Base-by-base conservation (phyloP, 2,888 invertebrate species). In the Sminthurides aquaticus region DNA sequence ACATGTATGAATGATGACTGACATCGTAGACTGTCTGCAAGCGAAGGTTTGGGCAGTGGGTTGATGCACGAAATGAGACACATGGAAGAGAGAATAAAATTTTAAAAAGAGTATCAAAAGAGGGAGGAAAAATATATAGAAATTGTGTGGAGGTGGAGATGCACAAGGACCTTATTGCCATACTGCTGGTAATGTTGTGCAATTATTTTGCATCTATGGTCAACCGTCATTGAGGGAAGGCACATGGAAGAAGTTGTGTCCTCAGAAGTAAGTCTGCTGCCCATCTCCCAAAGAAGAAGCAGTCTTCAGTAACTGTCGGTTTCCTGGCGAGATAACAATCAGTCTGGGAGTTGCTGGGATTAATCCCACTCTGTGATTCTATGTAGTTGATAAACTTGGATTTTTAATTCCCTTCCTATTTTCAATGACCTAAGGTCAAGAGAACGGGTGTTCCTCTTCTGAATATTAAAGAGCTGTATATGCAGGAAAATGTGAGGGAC, bases 141-240 rank as follows among this genome's bases (percentile, higher is more conserved):
- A 20, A 52, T 52, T 18, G 18, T 52, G 52, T 52, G 52, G 52
- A 52, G 52, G 52, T 18, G 52, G 52, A 52, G n/a, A n/a, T n/a
- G n/a, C 52, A 8, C 52, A 15, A 52, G 22, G 52, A 52, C 52
- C n/a, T n/a, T n/a, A n/a, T n/a, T n/a, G 22, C 52, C 8, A 52
- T 52, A 22, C 52, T 52, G 22, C 43, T 43, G 8, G 8, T 52
- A 52, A 52, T 22, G 15, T 52, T 52, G 52, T 52, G 52, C 52
- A 52, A 52, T 52, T 52, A 52, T 52, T 52, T 52, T 15, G 22
- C 52, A 20, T 52, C 20, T 52, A 52, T 52, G 52, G 52, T 52
- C 8, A 52, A 52, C 5, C 5, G 20, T 52, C 52, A 22, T 52
- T 52, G 20, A 20, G 5, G 52, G 11, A 52, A 52, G 52, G 52